Percentiles rank a stretch among this genome's conserved stretches.
Evolutionary conservation across 2,113 vertebrate genomes (phyloP).

Genomic region (Anser cygnoides): DNA sequence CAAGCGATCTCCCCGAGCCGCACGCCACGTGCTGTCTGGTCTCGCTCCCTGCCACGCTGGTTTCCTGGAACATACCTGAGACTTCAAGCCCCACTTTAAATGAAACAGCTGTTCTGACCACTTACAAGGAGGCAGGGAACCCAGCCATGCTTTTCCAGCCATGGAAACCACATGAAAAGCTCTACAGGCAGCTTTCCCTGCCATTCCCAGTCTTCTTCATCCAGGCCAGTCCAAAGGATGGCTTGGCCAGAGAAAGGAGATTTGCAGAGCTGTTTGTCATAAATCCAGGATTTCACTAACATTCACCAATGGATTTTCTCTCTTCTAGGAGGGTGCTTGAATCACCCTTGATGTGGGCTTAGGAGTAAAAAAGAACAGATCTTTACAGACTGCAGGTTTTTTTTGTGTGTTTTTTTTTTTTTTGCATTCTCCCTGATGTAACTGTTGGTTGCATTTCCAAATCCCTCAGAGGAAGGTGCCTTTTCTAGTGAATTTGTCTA

Average conservation of each 20-base stretch:
- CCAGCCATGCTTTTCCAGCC: conserved; percentile 40
- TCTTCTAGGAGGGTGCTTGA: conserved; percentile 28
- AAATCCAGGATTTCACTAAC: conserved; percentile 61
- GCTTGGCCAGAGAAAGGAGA: conserved; percentile 53
- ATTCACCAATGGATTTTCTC: conserved; percentile 41
- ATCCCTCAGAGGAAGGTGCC: neutral
- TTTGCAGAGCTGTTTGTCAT: conserved; percentile 25
- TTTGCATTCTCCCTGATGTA: neutral
- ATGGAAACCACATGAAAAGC: conserved; percentile 64
- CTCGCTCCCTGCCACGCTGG: conserved; percentile 8
- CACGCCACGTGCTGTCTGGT: neutral
- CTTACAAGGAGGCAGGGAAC: conserved; percentile 6
- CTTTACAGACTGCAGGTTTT: neutral
- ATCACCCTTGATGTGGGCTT: conserved; percentile 11
- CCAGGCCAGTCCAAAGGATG: conserved; percentile 27
- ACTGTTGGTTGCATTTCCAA: neutral
- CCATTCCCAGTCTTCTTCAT: neutral
- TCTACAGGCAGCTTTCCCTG: neutral
- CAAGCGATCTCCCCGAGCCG: neutral
- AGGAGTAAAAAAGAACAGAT: conserved; percentile 2
- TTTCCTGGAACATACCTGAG: conserved; percentile 1
- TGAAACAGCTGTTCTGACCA: conserved; percentile 59
- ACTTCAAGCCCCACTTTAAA: conserved; percentile 44
- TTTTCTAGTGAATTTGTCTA: neutral
- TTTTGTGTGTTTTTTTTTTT: neutral